Evolutionary conservation across 2,888 invertebrate species (phyloP).

Genomic region (Eristalis intricaria): DNA sequence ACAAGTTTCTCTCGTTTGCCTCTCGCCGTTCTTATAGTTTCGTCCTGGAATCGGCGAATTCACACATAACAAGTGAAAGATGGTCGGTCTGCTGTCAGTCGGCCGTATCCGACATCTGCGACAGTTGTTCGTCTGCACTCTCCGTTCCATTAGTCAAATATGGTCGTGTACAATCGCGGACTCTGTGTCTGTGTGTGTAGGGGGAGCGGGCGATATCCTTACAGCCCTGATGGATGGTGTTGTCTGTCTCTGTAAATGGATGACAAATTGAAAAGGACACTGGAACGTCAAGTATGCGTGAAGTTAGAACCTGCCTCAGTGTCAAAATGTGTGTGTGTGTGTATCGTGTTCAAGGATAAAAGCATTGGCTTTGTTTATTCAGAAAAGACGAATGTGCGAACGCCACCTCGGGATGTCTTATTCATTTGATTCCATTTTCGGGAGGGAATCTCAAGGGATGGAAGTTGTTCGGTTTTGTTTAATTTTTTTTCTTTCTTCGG

Average conservation of each 20-base stretch:
- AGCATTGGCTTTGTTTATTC: conserved; percentile 47
- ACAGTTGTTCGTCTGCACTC: conserved; percentile 39
- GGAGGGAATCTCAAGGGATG: not conserved
- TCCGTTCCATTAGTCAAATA: conserved; percentile 41
- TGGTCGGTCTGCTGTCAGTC: not conserved
- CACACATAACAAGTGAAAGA: not conserved
- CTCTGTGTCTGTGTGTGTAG: not conserved
- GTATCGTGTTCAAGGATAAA: conserved; percentile 26
- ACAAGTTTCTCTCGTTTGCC: not conserved
- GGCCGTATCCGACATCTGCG: conserved; percentile 37
- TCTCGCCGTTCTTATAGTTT: not conserved
- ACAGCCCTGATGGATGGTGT: not conserved
- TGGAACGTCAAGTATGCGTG: conserved; percentile 18
- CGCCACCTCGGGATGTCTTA: conserved; percentile 39
- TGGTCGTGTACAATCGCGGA: not conserved
- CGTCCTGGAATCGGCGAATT: not conserved
- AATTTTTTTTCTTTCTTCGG: not conserved
- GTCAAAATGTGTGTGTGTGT: not conserved
- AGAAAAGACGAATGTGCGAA: conserved; percentile 28
- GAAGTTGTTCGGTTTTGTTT: conserved; percentile 2
- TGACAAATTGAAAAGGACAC: conserved; percentile 40
- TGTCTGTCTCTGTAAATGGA: not conserved
- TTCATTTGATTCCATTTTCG: conserved; percentile 41
- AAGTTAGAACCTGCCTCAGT: not conserved
- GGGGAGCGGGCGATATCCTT: conserved; percentile 2